Evolutionary conservation across 1,140 invertebrate genomes (phyloP), one percentile per base, ranked within the genome.

Genomic region (Eupristina koningsbergeri): DNA sequence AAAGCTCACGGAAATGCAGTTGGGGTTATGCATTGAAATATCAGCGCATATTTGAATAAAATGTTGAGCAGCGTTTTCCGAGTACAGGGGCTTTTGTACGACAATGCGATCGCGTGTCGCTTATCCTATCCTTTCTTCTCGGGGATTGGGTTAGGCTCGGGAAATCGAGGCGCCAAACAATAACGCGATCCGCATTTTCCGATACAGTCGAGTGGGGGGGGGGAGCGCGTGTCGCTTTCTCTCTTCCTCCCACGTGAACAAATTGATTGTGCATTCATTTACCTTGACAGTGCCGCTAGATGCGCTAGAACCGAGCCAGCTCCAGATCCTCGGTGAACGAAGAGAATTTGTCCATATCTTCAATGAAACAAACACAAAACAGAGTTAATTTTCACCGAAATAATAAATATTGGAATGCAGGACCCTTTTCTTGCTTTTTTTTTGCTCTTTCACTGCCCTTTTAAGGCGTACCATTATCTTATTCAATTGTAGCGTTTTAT

Each of bases 221-320:
- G 19, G 11, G 29, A 36, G 22, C 53, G 5, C n/a, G 63, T 58
- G 15, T 53, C 73, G 47, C 31, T 64, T 9, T 50, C 50, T 80
- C 26, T 34, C 63, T n/a, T 34, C 63, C 39, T 34, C 31, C 22
- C 31, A 13, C 13, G 31, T 34, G 3, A 63, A 15, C 41, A 71
- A 83, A 78, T 78, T 29, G 58, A 83, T 78, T 79, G 64, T 34
- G n/a, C 39, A 36, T 74, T 34, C 83, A 87, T 86, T 90, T 91
- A 92, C 91, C 91, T 92, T 92, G 91, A 91, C 90, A 92, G 91
- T 92, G 91, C 91, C 91, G 91, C 91, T 92, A 92, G 91, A 92
- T 92, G 90, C 91, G 91, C 91, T 92, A 92, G 91, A 92, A 92
- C 88, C 91, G 91, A 88, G 91, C 91, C 87, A 92, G 89, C 87